phyloP scores from a whole-genome alignment of 2,797 vertebrate genomes.

The Dallia pectoralis region DNA sequence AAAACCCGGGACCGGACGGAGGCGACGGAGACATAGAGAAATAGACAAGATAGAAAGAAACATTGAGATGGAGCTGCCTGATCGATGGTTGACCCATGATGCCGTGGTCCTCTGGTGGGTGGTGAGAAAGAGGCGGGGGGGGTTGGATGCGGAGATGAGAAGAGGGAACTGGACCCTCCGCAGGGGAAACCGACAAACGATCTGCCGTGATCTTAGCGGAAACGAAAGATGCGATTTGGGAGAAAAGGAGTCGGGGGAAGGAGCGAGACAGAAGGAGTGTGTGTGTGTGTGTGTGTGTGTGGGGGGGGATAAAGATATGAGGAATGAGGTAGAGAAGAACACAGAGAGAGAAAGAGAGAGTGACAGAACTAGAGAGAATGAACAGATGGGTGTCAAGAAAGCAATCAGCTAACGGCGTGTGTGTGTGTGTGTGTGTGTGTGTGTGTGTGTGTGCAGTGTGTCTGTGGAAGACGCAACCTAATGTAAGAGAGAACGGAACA shows the following conservation, averaged over 20 bases:
- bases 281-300: not conserved
- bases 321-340: not conserved
- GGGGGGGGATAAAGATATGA: not conserved
- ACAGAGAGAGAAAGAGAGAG: conserved; percentile 1
- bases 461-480: conserved; percentile 29
- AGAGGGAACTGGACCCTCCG: not conserved
- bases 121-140: not conserved
- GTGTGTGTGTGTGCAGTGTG: conserved; percentile 38
- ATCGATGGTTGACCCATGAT: conserved; percentile 54
- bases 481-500: conserved; percentile 5
- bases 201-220: not conserved
- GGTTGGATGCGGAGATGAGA: not conserved
- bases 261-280: not conserved
- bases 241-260: not conserved
- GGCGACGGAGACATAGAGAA: conserved; percentile 51
- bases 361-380: not conserved
- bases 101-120: conserved; percentile 18
- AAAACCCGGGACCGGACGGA: conserved; percentile 32
- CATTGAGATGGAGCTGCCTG: conserved; percentile 32
- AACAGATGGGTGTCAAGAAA: conserved; percentile 30
- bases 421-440: no score
- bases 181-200: not conserved
- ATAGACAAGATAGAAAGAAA: conserved; percentile 36
- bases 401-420: conserved; percentile 54
- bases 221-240: not conserved